A percentile compares a stretch with the other conserved stretches of the same genome.
Evolutionary conservation across 2,797 vertebrate species (phyloP).

Genomic region (Sciurus carolinensis): DNA sequence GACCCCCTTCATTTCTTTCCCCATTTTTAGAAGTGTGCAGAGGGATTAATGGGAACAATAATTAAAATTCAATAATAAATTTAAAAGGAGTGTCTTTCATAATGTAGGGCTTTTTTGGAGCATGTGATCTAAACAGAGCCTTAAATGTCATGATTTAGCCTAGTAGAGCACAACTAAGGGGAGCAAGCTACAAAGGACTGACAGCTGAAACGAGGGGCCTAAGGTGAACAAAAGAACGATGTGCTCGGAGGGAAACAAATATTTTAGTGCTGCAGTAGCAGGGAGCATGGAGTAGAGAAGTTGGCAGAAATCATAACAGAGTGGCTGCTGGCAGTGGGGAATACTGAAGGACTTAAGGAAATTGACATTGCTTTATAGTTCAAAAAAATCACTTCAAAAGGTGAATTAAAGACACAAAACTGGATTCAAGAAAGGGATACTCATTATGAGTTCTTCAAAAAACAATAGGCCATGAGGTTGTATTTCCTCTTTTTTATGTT

Average conservation of each 20-base stretch:
- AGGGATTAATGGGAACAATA: not conserved
- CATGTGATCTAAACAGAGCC: not conserved
- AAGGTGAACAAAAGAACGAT: not conserved
- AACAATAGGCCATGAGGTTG: not conserved
- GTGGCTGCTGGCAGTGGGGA: not conserved
- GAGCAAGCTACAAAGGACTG: not conserved
- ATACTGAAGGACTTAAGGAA: conserved; percentile 19
- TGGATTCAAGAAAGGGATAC: conserved; percentile 24
- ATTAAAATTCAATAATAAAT: not conserved
- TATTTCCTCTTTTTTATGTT: too few relatives aligned
- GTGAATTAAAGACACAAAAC: conserved; percentile 46
- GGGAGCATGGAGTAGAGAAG: not conserved
- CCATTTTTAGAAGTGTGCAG: not conserved
- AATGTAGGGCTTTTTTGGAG: not conserved
- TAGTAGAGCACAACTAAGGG: not conserved
- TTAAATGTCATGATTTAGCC: not conserved
- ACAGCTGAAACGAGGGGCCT: not conserved
- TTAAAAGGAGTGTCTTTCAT: not conserved
- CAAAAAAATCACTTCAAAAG: not conserved
- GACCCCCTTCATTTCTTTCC: not conserved
- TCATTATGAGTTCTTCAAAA: conserved; percentile 37
- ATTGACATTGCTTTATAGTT: not conserved
- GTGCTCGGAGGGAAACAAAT: not conserved
- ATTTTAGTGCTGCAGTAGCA: not conserved
- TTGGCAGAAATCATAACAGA: not conserved